A percentile compares a stretch with the other conserved stretches of the same genome.
Conservation (phyloP, 2,888 invertebrate species). For the Chloroclysta siterata region DNA sequence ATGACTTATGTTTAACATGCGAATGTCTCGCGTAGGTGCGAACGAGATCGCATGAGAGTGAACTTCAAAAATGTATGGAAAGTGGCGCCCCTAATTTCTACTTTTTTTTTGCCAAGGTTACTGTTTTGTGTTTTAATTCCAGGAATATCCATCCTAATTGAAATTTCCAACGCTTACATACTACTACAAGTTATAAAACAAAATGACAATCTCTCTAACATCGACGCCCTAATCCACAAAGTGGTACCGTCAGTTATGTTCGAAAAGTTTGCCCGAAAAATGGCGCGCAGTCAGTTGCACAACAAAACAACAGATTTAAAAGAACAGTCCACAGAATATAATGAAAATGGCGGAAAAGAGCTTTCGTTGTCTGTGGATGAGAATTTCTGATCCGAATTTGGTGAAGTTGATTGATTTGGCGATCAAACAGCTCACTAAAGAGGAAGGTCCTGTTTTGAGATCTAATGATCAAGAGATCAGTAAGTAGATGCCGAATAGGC, state of each 20-base stretch:
- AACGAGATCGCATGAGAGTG: too few relatives aligned
- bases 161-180: constrained; percentile 16
- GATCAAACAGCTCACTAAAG: constrained; percentile 5
- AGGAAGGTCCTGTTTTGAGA: background rate
- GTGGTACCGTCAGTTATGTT: constrained; percentile 12
- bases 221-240: constrained; percentile 20
- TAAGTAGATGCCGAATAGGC: constrained; percentile 3
- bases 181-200: constrained; percentile 15
- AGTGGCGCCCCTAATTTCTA: too few relatives aligned
- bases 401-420: constrained; percentile 6
- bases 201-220: constrained; percentile 6
- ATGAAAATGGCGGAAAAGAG: background rate
- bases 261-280: constrained; percentile 3
- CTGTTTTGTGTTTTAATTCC: background rate
- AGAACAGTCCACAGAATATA: background rate
- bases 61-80: too few relatives aligned
- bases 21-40: too few relatives aligned
- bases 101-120: background rate
- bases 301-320: background rate
- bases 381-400: constrained; percentile 7
- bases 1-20: too few relatives aligned
- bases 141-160: constrained; percentile 5
- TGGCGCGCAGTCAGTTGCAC: constrained; percentile 5
- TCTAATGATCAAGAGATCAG: background rate
- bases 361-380: constrained; percentile 8